These are phyloP conservation scores for Rhynchonema sp. DNA, from an alignment of 2,888 invertebrate genomes.

Conservation along the genomic window DNA sequence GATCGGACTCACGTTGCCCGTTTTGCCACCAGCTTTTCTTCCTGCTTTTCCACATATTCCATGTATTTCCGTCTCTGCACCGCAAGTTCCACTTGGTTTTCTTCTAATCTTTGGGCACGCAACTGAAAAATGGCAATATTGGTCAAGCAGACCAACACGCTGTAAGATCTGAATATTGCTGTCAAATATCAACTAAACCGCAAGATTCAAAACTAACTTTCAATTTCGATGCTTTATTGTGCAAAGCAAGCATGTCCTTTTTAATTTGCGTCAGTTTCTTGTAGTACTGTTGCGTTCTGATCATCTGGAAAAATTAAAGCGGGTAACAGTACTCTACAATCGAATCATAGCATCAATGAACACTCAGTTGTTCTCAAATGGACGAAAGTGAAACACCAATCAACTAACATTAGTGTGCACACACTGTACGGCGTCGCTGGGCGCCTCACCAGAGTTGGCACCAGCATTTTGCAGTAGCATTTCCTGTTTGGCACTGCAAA, in stretches of 20 bases:
- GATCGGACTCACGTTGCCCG: not conserved
- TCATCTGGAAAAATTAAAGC: not conserved
- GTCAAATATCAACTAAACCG: not conserved
- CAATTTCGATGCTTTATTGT: constrained; percentile 1
- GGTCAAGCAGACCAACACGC: too few species aligned
- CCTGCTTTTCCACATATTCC: not conserved
- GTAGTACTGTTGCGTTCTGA: constrained; percentile 4
- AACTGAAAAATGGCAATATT: too few species aligned
- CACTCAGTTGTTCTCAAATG: too few species aligned
- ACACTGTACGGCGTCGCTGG: not conserved
- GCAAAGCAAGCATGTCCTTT: constrained; percentile 2
- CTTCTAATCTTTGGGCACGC: not conserved
- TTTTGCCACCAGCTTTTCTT: not conserved
- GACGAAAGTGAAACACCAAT: not conserved
- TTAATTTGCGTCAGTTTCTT: not conserved
- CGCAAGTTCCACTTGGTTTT: not conserved
- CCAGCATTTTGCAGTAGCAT: not conserved
- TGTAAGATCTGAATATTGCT: too few species aligned
- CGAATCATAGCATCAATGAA: too few species aligned
- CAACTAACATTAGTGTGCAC: not conserved
- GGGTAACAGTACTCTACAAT: not conserved
- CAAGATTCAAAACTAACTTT: not conserved
- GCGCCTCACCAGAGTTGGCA: not conserved
- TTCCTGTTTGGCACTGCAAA: not conserved
- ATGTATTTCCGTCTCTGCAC: not conserved